These are phyloP conservation scores for Girardia tigrina DNA, from an alignment of 2,888 invertebrate genomes.

Conservation along the genomic window DNA sequence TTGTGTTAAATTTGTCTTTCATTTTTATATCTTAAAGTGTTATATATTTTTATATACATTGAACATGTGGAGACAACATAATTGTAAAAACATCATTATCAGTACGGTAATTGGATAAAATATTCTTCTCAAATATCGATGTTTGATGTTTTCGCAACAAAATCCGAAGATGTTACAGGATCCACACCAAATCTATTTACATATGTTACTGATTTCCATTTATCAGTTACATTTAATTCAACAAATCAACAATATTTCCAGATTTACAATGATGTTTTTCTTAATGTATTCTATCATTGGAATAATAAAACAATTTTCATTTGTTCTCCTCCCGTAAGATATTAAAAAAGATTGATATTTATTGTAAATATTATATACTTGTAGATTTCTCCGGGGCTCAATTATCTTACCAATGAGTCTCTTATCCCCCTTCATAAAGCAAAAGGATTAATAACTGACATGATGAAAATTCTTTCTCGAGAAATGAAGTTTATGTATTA, in stretches of 20 bases:
- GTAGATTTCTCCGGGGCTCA: not conserved
- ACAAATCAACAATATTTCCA: not conserved
- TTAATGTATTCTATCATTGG: not conserved
- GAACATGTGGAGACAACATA: no score
- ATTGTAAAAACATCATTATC: no score
- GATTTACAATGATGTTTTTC: not conserved
- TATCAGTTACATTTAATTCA: not conserved
- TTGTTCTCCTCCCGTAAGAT: not conserved
- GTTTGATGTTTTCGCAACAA: not conserved
- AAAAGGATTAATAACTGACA: not conserved
- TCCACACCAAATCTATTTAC: not conserved
- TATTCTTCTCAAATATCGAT: no score
- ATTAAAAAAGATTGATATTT: no score
- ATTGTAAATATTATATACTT: not conserved
- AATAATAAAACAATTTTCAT: conserved; percentile 6
- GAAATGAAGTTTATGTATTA: conserved; percentile 1
- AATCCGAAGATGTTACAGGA: not conserved
- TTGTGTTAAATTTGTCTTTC: no score
- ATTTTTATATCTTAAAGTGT: no score
- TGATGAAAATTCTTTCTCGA: not conserved
- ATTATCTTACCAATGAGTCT: not conserved
- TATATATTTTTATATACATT: no score
- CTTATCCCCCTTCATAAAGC: not conserved
- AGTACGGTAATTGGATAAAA: no score
- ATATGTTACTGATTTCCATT: not conserved